phyloP scores from a whole-genome alignment of 2,888 invertebrate species.

The Parapristionchus giblindavisi region DNA sequence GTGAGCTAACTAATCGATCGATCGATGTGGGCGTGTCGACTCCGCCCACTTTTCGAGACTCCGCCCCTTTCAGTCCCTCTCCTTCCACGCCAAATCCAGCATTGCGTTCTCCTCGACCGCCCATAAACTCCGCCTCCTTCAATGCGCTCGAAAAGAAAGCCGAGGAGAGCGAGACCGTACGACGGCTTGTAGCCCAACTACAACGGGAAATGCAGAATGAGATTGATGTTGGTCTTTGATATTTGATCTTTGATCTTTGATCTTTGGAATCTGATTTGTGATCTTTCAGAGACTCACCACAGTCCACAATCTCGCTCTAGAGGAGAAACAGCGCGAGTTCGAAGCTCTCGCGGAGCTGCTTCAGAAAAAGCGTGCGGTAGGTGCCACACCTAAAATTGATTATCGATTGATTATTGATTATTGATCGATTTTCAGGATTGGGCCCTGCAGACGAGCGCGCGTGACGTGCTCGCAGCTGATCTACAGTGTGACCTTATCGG shows the following conservation, averaged over 20 bases:
- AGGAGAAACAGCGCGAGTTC: constrained; percentile 12
- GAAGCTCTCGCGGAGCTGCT: constrained; percentile 24
- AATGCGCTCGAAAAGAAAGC: constrained; percentile 28
- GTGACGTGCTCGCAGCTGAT: constrained; percentile 19
- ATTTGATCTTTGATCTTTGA: constrained; percentile 34
- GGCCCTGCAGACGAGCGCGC: constrained; percentile 25
- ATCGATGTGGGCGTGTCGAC: not conserved
- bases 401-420: constrained; percentile 10
- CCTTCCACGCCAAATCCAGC: constrained; percentile 26
- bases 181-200: constrained; percentile 1
- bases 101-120: constrained; percentile 30
- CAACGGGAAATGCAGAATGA: constrained; percentile 31
- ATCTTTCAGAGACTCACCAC: constrained; percentile 19
- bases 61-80: constrained; percentile 13
- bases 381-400: not conserved
- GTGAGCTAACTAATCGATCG: not conserved
- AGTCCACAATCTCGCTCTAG: constrained; percentile 1
- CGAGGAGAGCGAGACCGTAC: constrained; percentile 6
- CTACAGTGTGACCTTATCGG: constrained; percentile 27
- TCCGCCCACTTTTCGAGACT: not conserved
- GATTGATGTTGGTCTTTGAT: constrained; percentile 23
- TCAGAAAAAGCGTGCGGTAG: constrained; percentile 22
- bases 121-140: constrained; percentile 32
- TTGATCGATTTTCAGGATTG: constrained; percentile 33
- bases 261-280: too few species aligned